Evolutionary conservation across 2,113 vertebrate species (phyloP).

Genomic region (Syrrhaptes paradoxus): DNA sequence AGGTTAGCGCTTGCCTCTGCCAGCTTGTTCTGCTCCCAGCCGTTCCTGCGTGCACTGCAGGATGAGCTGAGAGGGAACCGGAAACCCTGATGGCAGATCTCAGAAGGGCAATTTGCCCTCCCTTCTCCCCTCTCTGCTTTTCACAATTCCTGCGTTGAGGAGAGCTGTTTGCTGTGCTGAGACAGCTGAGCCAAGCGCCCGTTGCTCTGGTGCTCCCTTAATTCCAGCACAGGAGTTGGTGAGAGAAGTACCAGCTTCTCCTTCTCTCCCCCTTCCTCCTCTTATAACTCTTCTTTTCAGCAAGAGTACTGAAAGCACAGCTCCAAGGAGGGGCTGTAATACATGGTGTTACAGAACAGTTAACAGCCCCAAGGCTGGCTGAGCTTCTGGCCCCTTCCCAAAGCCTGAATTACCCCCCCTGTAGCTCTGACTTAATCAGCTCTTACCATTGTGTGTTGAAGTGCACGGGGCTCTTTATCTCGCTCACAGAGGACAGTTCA

Average conservation of each 20-base stretch:
- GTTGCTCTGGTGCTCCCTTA: background rate
- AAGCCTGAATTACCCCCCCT: accelerated
- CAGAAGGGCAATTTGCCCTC: background rate
- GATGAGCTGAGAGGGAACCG: background rate
- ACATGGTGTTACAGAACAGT: background rate
- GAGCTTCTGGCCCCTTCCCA: background rate
- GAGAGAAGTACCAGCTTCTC: background rate
- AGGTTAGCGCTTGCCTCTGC: background rate
- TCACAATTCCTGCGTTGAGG: background rate
- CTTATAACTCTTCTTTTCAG: background rate
- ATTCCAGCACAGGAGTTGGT: background rate
- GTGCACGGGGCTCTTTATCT: background rate
- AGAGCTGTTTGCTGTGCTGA: background rate
- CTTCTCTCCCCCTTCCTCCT: background rate
- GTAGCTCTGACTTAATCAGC: background rate
- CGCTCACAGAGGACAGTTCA: background rate
- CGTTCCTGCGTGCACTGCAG: background rate
- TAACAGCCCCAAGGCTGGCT: background rate
- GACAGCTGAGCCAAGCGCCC: background rate
- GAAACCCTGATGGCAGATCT: background rate
- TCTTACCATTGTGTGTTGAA: background rate
- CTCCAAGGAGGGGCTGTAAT: background rate
- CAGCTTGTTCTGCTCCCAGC: background rate
- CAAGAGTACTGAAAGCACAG: background rate
- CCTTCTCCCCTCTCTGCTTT: background rate